Conservation (phyloP, 2,113 vertebrate genomes). For the Rallus limicola region DNA sequence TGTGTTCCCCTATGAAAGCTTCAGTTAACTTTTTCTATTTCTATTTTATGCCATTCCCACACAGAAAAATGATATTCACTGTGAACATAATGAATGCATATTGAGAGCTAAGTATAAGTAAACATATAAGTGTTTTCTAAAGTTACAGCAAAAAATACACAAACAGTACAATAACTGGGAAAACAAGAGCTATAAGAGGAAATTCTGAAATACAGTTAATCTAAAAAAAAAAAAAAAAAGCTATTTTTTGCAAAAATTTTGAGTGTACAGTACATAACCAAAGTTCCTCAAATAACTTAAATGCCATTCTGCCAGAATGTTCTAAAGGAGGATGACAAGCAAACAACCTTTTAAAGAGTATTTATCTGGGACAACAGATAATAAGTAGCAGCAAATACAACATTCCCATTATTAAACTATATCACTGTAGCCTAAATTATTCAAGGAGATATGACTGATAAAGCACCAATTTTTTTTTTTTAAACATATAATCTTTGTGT, state of each 20-base stretch:
- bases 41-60: constrained; percentile 7
- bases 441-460: neutral
- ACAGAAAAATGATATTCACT: constrained; percentile 17
- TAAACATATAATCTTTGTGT: neutral
- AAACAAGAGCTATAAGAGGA: neutral
- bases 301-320: neutral
- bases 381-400: neutral
- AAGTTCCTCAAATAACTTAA: neutral
- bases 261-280: neutral
- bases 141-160: neutral
- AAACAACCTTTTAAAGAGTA: neutral
- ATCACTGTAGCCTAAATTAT: neutral
- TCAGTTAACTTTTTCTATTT: neutral
- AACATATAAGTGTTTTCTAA: neutral
- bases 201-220: neutral
- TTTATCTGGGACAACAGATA: neutral
- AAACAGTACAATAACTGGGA: neutral
- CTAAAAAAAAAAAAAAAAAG: neutral
- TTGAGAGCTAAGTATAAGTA: constrained; percentile 22
- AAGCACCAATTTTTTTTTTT: neutral
- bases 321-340: neutral
- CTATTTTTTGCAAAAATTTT: constrained; percentile 2
- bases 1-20: neutral
- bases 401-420: neutral
- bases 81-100: constrained; percentile 2